Conservation (phyloP, 2,797 vertebrate species). For the Avahi laniger region DNA sequence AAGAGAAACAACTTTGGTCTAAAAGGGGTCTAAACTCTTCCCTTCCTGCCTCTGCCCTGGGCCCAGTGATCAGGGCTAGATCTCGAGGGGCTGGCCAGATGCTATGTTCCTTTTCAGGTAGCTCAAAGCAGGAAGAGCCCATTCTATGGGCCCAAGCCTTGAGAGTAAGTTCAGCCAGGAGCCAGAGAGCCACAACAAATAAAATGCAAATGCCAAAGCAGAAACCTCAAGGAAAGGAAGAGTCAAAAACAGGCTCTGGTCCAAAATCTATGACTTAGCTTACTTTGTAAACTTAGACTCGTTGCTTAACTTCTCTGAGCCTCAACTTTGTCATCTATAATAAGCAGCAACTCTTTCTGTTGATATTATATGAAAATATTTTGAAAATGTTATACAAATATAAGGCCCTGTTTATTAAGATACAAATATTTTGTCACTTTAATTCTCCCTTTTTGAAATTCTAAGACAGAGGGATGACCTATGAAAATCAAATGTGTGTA, state of each 20-base stretch:
- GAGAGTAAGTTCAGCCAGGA: neutral
- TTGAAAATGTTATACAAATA: neutral
- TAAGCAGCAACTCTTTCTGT: neutral
- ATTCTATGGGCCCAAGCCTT: neutral
- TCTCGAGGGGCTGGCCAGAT: neutral
- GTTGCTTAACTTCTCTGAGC: slow-evolving; percentile 7
- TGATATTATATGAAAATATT: neutral
- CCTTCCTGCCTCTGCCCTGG: neutral
- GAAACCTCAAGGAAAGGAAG: neutral
- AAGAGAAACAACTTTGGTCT: neutral
- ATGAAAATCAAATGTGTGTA: neutral
- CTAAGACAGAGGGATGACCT: neutral
- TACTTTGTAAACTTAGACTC: neutral
- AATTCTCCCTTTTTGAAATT: neutral
- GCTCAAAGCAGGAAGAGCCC: neutral
- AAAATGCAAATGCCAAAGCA: neutral
- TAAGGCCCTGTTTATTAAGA: neutral
- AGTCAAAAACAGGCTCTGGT: neutral
- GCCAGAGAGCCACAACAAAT: neutral
- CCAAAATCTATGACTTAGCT: neutral
- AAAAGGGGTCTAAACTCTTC: neutral
- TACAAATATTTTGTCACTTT: neutral
- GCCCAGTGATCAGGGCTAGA: neutral
- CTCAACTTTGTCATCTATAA: neutral
- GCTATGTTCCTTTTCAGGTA: neutral